Conservation (phyloP, 2,113 vertebrate genomes). For the Dromiciops gliroides region DNA sequence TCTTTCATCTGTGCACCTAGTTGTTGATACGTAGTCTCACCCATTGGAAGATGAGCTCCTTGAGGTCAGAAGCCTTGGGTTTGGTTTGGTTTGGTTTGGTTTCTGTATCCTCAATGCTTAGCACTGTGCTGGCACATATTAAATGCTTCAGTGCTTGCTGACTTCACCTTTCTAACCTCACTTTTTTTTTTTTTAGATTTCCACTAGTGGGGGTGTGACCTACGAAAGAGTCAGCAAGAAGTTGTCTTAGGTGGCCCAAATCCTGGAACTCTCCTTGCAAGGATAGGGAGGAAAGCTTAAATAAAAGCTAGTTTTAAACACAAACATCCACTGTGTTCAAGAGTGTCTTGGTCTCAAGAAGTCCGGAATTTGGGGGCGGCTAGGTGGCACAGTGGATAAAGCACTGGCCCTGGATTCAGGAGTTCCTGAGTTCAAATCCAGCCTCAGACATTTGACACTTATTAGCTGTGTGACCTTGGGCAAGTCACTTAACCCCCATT, state of each 20-base stretch:
- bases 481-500: no score
- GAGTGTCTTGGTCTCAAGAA: neutral
- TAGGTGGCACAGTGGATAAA: no score
- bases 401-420: no score
- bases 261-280: neutral
- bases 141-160: neutral
- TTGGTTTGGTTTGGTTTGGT: neutral
- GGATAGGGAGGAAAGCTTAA: constrained; percentile 37
- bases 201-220: constrained; percentile 79
- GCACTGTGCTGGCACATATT: neutral
- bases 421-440: no score
- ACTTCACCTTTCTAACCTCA: neutral
- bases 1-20: neutral
- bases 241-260: constrained; percentile 73
- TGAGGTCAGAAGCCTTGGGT: neutral
- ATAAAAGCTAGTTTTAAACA: constrained; percentile 48
- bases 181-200: constrained; percentile 79
- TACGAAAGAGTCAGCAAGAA: constrained; percentile 89
- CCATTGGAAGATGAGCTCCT: neutral
- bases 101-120: neutral
- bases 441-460: no score
- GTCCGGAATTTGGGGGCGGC: no score
- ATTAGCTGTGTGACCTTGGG: no score
- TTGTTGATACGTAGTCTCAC: neutral
- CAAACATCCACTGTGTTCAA: neutral